phyloP scores from a whole-genome alignment of 1,140 invertebrate genomes.

The Drosophila ercepeae region DNA sequence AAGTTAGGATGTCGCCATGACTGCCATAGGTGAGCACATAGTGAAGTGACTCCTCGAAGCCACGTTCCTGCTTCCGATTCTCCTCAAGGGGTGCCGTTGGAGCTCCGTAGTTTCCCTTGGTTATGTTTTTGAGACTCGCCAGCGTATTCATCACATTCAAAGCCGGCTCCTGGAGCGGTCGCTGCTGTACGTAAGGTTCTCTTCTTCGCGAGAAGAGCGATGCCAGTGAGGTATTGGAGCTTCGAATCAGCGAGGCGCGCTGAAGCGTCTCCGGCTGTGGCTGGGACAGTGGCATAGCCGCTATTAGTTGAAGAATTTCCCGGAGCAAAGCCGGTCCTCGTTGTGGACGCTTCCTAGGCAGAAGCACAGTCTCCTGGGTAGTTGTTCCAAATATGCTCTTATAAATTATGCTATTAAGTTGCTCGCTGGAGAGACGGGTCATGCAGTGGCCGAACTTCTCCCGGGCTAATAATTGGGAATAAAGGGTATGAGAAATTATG shows the following conservation, averaged over 20 bases:
- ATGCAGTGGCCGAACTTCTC: conserved; percentile 84
- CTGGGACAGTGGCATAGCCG: conserved; percentile 84
- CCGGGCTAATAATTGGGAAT: conserved; percentile 39
- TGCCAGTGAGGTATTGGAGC: conserved; percentile 67
- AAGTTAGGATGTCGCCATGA: conserved; percentile 87
- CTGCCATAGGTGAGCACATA: conserved; percentile 90
- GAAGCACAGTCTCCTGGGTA: background rate
- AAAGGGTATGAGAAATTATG: background rate
- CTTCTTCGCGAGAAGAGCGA: conserved; percentile 75
- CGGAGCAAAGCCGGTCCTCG: conserved; percentile 87
- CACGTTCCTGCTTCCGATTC: conserved; percentile 84
- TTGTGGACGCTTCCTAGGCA: conserved; percentile 61
- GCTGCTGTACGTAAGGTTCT: conserved; percentile 83
- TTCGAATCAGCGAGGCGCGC: conserved; percentile 71
- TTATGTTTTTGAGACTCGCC: conserved; percentile 85
- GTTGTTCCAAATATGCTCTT: conserved; percentile 49
- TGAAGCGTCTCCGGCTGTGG: conserved; percentile 71
- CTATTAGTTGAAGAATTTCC: conserved; percentile 89
- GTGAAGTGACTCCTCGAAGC: conserved; percentile 89
- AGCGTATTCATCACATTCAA: conserved; percentile 86
- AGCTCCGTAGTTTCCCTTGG: conserved; percentile 85
- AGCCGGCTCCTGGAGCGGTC: conserved; percentile 85
- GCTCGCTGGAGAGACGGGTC: conserved; percentile 83
- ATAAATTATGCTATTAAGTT: conserved; percentile 58
- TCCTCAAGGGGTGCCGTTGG: conserved; percentile 67